These are phyloP conservation scores for Istiophorus platypterus DNA, from an alignment of 2,113 vertebrate genomes.

Conservation along the genomic window DNA sequence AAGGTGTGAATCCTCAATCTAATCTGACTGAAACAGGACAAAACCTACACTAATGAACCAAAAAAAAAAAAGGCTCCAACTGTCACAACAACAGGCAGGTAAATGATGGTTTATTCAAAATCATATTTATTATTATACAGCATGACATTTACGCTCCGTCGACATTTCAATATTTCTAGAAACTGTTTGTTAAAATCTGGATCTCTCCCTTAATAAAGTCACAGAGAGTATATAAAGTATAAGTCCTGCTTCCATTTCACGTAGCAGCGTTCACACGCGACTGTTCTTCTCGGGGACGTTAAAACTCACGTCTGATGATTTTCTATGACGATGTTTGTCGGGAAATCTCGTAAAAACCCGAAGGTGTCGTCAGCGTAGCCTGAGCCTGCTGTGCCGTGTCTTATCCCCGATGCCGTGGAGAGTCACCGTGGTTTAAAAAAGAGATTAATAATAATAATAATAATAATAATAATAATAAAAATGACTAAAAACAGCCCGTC, in stretches of 20 bases:
- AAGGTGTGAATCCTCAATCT: slow-evolving; percentile 10
- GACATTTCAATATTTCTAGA: not conserved
- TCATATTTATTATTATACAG: not conserved
- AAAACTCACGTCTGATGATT: not conserved
- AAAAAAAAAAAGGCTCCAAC: not conserved
- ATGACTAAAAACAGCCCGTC: not conserved
- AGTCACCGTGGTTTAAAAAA: too few species aligned
- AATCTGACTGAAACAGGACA: slow-evolving; percentile 6
- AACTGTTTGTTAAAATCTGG: not conserved
- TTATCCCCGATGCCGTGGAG: not conserved
- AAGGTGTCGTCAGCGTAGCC: too few species aligned
- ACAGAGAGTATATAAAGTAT: not conserved
- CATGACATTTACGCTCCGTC: not conserved
- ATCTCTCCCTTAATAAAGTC: too few species aligned
- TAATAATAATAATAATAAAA: too few species aligned
- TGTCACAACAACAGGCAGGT: not conserved
- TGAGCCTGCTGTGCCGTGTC: too few species aligned
- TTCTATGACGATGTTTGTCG: too few species aligned
- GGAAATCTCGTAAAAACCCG: too few species aligned
- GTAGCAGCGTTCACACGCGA: too few species aligned
- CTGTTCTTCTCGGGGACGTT: too few species aligned
- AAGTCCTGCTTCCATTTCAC: too few species aligned
- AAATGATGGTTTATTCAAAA: not conserved
- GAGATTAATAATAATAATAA: too few species aligned
- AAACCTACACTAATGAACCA: not conserved